Evolutionary conservation across 2,797 vertebrate genomes (phyloP), one percentile per base, ranked within the genome.

Genomic region (Chiropotes sagulatus): DNA sequence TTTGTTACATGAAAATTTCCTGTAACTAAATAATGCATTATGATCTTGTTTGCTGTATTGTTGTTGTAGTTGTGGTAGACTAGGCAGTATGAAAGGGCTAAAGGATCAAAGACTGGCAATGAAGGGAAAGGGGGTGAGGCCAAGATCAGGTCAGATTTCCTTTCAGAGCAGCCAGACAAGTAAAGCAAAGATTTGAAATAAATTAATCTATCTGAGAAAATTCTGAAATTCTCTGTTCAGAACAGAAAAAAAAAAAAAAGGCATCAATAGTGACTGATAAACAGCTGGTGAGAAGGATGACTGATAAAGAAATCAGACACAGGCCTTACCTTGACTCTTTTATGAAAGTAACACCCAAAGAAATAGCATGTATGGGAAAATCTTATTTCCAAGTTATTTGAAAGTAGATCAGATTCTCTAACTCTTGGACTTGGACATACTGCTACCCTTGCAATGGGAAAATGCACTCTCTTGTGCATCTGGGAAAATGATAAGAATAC

Each of bases 1-100:
- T 94, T 96, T 86, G 52, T 95, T 96, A 89, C 96, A 89, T 95
- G 73, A 97, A 97, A 95, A 98, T 76, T 92, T 84, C 70, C 90
- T 90, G 57, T 70, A 93, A 96, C 67, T 97, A 82, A 97, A 93
- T 88, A 75, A 91, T 83, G 24, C 81, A 80, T 97, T 78, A 46
- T 10, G 24, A 93, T 64, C 41, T 64, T 13, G 44, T 96, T 81
- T 67, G 12, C 44, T 86, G 41, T 72, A 12, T 44, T 52, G 20
- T 44, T 52, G 88, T 30, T 14, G 58, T 28, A 44, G 73, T 30
- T 52, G 72, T 78, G 57, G 52, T n/a, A 70, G 76, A 75, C 30
- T 39, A 20, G 39, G 28, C 28, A 52, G 28, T 7, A 20, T 19
- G 36, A 86, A 87, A 79, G 57, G 64, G 10, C 48, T 28, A 12